Evolutionary conservation across 92 coral and sea anemone genomes (phyloP).

Genomic region (Virgularia gustaviana): DNA sequence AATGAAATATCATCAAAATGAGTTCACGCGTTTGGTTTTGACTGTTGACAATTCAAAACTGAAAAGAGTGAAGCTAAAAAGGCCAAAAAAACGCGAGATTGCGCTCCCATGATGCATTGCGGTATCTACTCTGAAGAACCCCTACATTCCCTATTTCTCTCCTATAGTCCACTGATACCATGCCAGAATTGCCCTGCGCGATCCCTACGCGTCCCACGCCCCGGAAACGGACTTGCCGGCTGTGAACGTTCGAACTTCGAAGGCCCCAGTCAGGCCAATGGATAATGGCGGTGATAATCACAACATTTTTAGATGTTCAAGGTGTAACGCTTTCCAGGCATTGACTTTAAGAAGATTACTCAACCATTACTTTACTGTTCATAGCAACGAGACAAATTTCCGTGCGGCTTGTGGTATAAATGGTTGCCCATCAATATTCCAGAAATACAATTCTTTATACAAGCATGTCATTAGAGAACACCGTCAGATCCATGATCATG

Average conservation of each 20-base stretch:
- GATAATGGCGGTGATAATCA: not conserved
- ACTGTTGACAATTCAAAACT: too few species aligned
- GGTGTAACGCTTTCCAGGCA: not conserved
- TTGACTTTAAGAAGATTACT: conserved; percentile 9
- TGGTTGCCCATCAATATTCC: conserved; percentile 2
- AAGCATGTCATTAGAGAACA: conserved; percentile 13
- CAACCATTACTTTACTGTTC: conserved; percentile 4
- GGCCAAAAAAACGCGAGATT: not conserved
- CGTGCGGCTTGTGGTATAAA: conserved; percentile 3
- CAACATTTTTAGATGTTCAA: conserved; percentile 4
- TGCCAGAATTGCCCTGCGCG: too few species aligned
- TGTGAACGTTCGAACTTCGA: not conserved
- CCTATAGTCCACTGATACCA: not conserved
- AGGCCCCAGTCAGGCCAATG: not conserved
- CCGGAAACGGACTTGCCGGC: too few species aligned
- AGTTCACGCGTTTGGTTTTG: not conserved
- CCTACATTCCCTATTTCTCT: not conserved
- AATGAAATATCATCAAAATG: not conserved
- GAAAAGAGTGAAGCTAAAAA: not conserved
- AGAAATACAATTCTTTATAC: conserved; percentile 11
- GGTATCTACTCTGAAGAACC: not conserved
- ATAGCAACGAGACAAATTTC: conserved; percentile 6
- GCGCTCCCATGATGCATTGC: not conserved
- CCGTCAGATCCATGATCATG: not conserved
- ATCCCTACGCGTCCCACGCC: too few species aligned